Evolutionary conservation across 2,797 vertebrate species (phyloP), one percentile per base, ranked within the genome.

Genomic region (Gorsachius magnificus): DNA sequence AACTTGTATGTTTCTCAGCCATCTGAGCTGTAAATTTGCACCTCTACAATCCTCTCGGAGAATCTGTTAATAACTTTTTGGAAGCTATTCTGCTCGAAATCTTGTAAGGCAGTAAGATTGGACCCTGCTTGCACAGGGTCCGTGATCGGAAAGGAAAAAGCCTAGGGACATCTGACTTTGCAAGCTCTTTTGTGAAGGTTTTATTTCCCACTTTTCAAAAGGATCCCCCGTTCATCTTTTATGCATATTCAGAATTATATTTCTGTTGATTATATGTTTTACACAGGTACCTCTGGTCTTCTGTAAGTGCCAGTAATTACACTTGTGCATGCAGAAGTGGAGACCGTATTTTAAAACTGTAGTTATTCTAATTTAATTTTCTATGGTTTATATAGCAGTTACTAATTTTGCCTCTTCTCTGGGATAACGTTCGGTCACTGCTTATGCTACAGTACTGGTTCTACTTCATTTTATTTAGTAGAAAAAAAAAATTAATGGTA

Each of bases 11-110:
- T 91, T 97, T 96, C 87, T 96, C 91, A 96, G 93, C 95, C 94
- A 97, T 97, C 93, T 97, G 96, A 97, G 96, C 96, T 96, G 92
- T 87, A 96, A 96, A 95, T 91, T 93, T 95, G 94, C 94, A 93
- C 87, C 83, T 94, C 89, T 94, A 92, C 85, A 93, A 88, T 93
- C 90, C 87, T 95, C 87, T 92, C 87, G 46, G 84, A 95, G 89
- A 97, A 95, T 96, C 96, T 97, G 90, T 96, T 96, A 96, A 96
- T 95, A 96, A 95, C 94, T 93, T 95, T 94, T 92, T 91, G 90
- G 87, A 95, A 96, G 76, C 83, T 83, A 11, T 83, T 94, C 89
- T 86, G 65, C 76, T 93, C 3, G 9, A 92, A 92, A 65, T 92
- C 46, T 79, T 83, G 8, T 9, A 71, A 92, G 24, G 33, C 78